phyloP scores from a whole-genome alignment of 1,140 invertebrate species.

The Micrasema longulum region DNA sequence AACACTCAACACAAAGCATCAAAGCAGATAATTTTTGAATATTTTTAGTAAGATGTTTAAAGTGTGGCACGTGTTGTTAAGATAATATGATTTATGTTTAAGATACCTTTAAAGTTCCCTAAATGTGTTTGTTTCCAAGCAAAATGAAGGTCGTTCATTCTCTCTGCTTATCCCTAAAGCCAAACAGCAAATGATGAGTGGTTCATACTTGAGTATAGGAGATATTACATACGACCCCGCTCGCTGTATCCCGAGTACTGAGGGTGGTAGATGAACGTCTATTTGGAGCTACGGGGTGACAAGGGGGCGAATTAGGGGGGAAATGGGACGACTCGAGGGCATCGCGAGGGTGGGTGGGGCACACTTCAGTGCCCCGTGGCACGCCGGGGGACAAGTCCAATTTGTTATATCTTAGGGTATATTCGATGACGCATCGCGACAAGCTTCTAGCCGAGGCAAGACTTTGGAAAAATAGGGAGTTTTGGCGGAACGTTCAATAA shows the following conservation, averaged over 20 bases:
- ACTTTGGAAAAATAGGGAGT: conserved; percentile 49
- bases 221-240: conserved; percentile 3
- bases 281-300: conserved; percentile 30
- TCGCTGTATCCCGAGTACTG: neutral
- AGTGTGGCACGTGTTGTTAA: neutral
- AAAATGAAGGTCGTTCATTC: conserved; percentile 10
- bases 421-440: conserved; percentile 52
- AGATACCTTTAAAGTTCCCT: too few relatives aligned
- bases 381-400: conserved; percentile 45
- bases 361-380: conserved; percentile 30
- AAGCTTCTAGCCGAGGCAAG: conserved; percentile 44
- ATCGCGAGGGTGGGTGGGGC: conserved; percentile 6
- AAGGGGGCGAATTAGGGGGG: neutral
- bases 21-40: too few relatives aligned
- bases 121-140: neutral
- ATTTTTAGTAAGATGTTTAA: too few relatives aligned
- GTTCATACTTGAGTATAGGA: conserved; percentile 3
- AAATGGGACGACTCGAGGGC: neutral
- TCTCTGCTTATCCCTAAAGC: conserved; percentile 13
- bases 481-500: conserved; percentile 27
- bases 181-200: conserved; percentile 24
- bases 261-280: conserved; percentile 30
- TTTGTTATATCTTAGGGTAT: conserved; percentile 53
- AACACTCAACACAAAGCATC: too few relatives aligned
- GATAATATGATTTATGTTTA: too few relatives aligned